Evolutionary conservation across 2,797 vertebrate species (phyloP).

Genomic region (Fundulus diaphanus): DNA sequence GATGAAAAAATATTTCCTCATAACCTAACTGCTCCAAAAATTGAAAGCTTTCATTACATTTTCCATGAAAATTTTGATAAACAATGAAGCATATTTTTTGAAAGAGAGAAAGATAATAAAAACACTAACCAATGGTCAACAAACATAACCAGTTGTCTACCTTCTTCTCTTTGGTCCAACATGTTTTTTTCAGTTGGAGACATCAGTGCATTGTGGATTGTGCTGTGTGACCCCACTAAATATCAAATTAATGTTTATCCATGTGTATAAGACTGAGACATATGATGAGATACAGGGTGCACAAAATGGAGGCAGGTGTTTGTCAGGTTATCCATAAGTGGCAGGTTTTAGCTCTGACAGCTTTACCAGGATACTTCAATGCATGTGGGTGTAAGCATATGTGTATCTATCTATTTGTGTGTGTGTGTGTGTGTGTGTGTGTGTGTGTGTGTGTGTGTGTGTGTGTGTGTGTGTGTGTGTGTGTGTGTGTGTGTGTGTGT

Average conservation of each 20-base stretch:
- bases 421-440: conserved; percentile 1
- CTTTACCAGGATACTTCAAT: conserved; percentile 6
- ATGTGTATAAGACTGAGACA: conserved; percentile 1
- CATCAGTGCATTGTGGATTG: neutral
- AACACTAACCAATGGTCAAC: neutral
- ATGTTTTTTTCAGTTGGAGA: neutral
- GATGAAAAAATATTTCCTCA: neutral
- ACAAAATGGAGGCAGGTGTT: conserved; percentile 15
- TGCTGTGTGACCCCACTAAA: neutral
- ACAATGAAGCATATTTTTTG: neutral
- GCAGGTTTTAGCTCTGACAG: conserved; percentile 5
- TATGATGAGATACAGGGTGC: conserved; percentile 14
- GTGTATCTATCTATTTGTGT: neutral
- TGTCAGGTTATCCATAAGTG: conserved; percentile 10
- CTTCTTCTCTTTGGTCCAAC: neutral
- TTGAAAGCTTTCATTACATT: neutral
- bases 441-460: conserved; percentile 1
- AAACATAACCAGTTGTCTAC: neutral
- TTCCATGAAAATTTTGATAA: neutral
- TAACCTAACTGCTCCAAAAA: neutral
- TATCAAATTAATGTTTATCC: neutral
- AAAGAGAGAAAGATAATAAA: neutral
- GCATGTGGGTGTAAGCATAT: conserved; percentile 1
- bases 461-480: neutral
- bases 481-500: neutral